A percentile compares a stretch with the other conserved stretches of the same genome.
phyloP scores from a whole-genome alignment of 2,113 vertebrate genomes.

The Steatornis caripensis region DNA sequence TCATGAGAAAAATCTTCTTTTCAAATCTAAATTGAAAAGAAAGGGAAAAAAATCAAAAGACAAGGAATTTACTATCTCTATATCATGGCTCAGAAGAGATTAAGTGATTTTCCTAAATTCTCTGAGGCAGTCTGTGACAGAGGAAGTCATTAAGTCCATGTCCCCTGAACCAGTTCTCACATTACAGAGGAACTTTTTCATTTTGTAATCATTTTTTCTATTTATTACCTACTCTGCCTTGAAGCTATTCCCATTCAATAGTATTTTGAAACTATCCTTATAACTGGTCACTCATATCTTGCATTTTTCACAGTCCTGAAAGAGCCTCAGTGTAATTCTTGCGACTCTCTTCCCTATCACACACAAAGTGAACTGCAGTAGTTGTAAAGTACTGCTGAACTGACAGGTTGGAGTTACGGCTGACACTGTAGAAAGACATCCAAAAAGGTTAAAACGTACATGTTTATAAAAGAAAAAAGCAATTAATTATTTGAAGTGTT shows the following conservation, averaged over 20 bases:
- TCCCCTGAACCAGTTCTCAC: not conserved
- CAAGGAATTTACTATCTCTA: not conserved
- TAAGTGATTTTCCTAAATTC: slow-evolving; percentile 21
- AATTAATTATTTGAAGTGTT: slow-evolving; percentile 70
- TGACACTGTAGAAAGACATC: slow-evolving; percentile 68
- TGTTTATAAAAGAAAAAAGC: slow-evolving; percentile 72
- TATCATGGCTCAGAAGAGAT: not conserved
- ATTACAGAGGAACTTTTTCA: slow-evolving; percentile 11
- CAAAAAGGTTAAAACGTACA: slow-evolving; percentile 66
- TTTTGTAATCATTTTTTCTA: slow-evolving; percentile 44
- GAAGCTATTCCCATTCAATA: not conserved
- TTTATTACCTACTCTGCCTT: slow-evolving; percentile 39
- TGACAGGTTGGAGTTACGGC: slow-evolving; percentile 68
- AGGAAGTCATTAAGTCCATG: slow-evolving; percentile 9
- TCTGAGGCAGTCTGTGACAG: slow-evolving; percentile 23
- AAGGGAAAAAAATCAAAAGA: not conserved
- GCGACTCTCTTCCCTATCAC: slow-evolving; percentile 21
- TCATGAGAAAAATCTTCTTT: not conserved
- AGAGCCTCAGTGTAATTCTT: slow-evolving; percentile 26
- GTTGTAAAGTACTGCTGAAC: slow-evolving; percentile 68
- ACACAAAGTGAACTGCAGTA: slow-evolving; percentile 51
- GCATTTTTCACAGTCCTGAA: slow-evolving; percentile 36
- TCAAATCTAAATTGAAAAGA: not conserved
- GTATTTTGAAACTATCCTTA: slow-evolving; percentile 12
- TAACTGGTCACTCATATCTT: slow-evolving; percentile 9